Evolutionary conservation across 2,888 invertebrate species (phyloP), one percentile per base, ranked within the genome.

Genomic region (Tetragnatha montana): DNA sequence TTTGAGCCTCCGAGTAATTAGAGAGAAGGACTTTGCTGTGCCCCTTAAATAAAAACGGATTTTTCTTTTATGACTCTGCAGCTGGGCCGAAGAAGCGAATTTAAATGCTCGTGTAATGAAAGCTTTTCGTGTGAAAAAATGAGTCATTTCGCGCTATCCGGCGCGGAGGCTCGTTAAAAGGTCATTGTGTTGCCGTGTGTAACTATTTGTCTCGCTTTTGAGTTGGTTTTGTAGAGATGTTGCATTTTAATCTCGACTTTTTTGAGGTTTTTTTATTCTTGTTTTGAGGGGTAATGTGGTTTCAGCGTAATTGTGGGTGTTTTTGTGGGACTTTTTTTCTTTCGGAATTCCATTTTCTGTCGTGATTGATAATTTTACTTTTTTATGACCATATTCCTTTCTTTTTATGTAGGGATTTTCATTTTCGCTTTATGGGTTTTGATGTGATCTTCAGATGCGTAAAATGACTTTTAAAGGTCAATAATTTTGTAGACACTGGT

Each of bases 1-100:
- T 89, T 78, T 47, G 81, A 85, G 80, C 75, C 75, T 60, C 50
- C 49, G 88, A 85, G 85, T 85, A 89, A 85, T 89, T 85, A 85
- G 81, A 85, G 50, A 47, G 70, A 78, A 81, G 22, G 89, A 85
- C 83, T 79, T 83, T 88, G 8, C 60, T 88, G 70, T 35, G 35
- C 35, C 60, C 74, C 73, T 81, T 81, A 60, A 81, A 85, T 80
- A 81, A 81, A 81, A 51, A 50, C 60, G 70, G 79, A 19, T 82
- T 49, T 74, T 82, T 74, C 71, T 86, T 78, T 85, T 85, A 80
- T 75, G 80, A 47, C 73, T 70, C 47, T 84, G 12, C 17, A 47
- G 68, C 50, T 35, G 22, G 47, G 79, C 8, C 71, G 51, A 22
- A 71, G 73, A 73, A 17, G 21, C 50, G 21, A n/a, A 22, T 78